These are phyloP conservation scores for Pangasianodon gigas DNA, from an alignment of 2,113 vertebrate genomes.

Conservation along the genomic window DNA sequence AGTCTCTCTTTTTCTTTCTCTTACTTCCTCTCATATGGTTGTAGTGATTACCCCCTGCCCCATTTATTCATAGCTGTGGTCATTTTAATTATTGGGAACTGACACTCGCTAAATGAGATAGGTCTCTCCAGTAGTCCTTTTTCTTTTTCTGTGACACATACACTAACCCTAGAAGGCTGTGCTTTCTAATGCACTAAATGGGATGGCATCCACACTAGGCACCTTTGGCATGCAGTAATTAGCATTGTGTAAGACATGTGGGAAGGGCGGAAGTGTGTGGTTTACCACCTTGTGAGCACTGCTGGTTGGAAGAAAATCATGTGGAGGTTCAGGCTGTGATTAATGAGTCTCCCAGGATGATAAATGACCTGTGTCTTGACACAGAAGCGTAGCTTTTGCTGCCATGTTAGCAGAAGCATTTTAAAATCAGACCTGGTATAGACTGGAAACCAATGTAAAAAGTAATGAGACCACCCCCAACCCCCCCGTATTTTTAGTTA, in stretches of 20 bases:
- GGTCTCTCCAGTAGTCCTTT: slow-evolving; percentile 11
- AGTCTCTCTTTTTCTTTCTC: background rate
- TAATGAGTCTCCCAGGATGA: slow-evolving; percentile 27
- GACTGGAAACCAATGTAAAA: background rate
- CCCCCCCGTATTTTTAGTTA: background rate
- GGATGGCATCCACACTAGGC: background rate
- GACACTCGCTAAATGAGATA: slow-evolving; percentile 35
- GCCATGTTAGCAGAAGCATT: background rate
- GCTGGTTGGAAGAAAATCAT: slow-evolving; percentile 28
- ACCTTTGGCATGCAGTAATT: slow-evolving; percentile 26
- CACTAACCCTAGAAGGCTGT: background rate
- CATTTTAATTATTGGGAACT: slow-evolving; percentile 38
- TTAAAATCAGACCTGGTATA: background rate
- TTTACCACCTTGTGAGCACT: background rate
- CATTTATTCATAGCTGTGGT: slow-evolving; percentile 38
- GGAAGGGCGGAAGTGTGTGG: background rate
- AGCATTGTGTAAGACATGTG: slow-evolving; percentile 22
- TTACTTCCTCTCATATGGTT: background rate
- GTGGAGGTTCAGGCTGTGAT: slow-evolving; percentile 21
- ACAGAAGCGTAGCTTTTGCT: background rate
- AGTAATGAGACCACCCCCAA: background rate
- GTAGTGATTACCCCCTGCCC: slow-evolving; percentile 31
- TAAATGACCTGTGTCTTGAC: slow-evolving; percentile 22
- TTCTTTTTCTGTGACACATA: background rate
- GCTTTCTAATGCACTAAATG: slow-evolving; percentile 32